A percentile compares a stretch with the other conserved stretches of the same genome.
Conservation (phyloP, 2,797 vertebrate species). For the Apogon hyalosoma region DNA sequence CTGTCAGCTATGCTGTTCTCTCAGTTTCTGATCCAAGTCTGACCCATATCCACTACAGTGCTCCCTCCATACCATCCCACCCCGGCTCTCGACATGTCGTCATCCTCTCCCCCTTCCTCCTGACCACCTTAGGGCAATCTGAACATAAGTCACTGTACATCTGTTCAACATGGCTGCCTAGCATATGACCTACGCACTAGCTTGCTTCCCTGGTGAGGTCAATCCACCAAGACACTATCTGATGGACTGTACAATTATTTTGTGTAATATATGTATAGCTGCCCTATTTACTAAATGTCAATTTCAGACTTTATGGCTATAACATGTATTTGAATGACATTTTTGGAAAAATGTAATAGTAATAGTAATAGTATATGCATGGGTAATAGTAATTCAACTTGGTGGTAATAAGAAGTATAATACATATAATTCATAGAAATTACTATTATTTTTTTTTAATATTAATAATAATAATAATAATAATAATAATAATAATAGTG, state of each 20-base stretch:
- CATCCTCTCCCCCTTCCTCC: constrained; percentile 47
- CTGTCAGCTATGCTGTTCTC: constrained; percentile 58
- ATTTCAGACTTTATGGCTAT: background rate
- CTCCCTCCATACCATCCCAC: constrained; percentile 35
- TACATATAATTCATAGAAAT: background rate
- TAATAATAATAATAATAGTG: too few species aligned
- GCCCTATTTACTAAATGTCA: constrained; percentile 5
- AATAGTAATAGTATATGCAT: background rate
- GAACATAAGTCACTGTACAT: constrained; percentile 78
- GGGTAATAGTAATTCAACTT: background rate
- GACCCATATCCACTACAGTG: constrained; percentile 27
- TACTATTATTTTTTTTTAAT: background rate
- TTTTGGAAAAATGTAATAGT: background rate
- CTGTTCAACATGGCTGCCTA: constrained; percentile 77
- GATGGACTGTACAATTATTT: constrained; percentile 20
- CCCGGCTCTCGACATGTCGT: constrained; percentile 57
- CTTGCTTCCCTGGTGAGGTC: constrained; percentile 51
- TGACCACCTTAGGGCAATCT: constrained; percentile 68
- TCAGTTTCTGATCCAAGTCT: constrained; percentile 56
- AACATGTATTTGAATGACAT: background rate
- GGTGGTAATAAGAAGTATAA: background rate
- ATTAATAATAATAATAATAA: background rate
- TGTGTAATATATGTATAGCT: constrained; percentile 5
- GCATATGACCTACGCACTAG: constrained; percentile 62
- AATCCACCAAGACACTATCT: constrained; percentile 15